phyloP scores from a whole-genome alignment of 2,113 vertebrate genomes.

The Falco punctatus region DNA sequence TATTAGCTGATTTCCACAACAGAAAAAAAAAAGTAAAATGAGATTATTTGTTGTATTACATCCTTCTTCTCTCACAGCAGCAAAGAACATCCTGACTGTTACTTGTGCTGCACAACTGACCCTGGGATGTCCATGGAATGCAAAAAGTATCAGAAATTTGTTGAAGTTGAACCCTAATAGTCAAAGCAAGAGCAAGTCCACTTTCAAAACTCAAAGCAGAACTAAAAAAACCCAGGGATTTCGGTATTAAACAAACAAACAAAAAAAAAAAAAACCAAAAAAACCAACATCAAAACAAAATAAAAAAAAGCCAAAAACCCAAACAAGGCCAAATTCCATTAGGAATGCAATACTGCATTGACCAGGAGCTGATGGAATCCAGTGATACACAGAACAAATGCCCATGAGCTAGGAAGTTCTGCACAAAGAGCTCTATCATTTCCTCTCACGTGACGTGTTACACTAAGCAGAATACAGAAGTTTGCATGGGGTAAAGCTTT shows the following conservation, averaged over 20 bases:
- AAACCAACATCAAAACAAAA: not conserved
- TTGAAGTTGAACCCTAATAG: not conserved
- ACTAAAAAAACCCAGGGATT: not conserved
- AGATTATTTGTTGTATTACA: not conserved
- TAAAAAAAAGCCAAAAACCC: not conserved
- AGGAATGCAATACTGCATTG: not conserved
- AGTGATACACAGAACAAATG: not conserved
- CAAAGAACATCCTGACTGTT: not conserved
- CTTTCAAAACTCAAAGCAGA: not conserved
- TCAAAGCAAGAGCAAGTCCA: not conserved
- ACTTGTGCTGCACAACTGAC: not conserved
- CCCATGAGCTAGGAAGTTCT: not conserved
- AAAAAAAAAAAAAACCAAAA: not conserved
- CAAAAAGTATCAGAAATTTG: not conserved
- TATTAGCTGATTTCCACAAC: not conserved
- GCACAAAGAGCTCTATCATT: not conserved
- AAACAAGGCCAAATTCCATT: not conserved
- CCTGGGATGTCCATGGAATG: not conserved
- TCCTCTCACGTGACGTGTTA: not conserved
- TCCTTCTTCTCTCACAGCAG: not conserved
- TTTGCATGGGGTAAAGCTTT: not conserved
- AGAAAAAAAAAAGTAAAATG: not conserved
- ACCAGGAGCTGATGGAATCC: not conserved
- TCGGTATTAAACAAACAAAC: rapidly evolving
- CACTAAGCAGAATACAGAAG: not conserved